Evolutionary conservation across 2,888 invertebrate genomes (phyloP).

Genomic region (Odontothrips loti): DNA sequence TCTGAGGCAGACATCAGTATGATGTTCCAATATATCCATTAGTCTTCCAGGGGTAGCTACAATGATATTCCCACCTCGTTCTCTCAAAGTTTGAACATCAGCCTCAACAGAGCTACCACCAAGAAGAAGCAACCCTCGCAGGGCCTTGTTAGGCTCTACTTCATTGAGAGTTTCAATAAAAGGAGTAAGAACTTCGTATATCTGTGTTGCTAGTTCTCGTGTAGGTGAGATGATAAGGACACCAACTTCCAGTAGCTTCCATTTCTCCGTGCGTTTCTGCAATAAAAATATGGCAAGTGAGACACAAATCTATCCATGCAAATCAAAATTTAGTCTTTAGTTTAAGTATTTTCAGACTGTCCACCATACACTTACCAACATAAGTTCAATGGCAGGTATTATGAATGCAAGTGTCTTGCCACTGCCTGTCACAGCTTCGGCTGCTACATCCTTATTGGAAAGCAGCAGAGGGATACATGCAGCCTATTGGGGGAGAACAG

Average conservation of each 20-base stretch:
- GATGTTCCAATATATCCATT: constrained; percentile 65
- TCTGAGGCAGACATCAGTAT: constrained; percentile 63
- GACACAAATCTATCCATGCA: constrained; percentile 28
- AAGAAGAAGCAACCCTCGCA: constrained; percentile 55
- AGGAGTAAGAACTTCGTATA: constrained; percentile 59
- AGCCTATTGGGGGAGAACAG: constrained; percentile 37
- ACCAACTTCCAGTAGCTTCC: constrained; percentile 73
- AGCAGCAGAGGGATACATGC: constrained; percentile 58
- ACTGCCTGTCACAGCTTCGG: constrained; percentile 97
- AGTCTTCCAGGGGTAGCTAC: constrained; percentile 94
- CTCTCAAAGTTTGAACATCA: constrained; percentile 64
- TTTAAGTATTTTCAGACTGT: not conserved
- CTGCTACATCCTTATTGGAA: constrained; percentile 92
- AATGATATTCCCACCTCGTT: constrained; percentile 74
- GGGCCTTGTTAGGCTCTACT: constrained; percentile 50
- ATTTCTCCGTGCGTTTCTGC: constrained; percentile 56
- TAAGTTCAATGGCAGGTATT: constrained; percentile 83
- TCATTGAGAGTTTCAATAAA: constrained; percentile 49
- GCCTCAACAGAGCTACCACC: constrained; percentile 79
- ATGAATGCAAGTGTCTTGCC: constrained; percentile 97
- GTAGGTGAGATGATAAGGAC: constrained; percentile 93
- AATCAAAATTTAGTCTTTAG: constrained; percentile 13
- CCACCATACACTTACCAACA: constrained; percentile 50
- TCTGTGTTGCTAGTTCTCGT: constrained; percentile 89
- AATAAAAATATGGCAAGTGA: constrained; percentile 43